phyloP scores from a whole-genome alignment of 2,888 invertebrate genomes.

The Lasioglossum morio region DNA sequence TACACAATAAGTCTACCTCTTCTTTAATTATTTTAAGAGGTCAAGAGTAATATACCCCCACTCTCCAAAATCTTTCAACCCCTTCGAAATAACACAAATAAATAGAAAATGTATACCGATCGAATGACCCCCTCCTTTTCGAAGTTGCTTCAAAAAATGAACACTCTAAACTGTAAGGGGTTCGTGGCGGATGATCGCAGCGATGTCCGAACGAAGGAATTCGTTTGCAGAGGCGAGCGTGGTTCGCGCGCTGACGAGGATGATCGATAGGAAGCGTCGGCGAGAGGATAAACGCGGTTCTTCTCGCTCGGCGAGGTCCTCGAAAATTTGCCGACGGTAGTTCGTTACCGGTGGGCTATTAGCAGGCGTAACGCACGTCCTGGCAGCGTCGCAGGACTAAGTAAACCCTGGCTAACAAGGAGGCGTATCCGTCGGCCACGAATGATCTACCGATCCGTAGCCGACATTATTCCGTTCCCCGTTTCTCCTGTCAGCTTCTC shows the following conservation, averaged over 20 bases:
- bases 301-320: slow-evolving; percentile 72
- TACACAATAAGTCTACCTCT: background rate
- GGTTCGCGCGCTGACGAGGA: slow-evolving; percentile 57
- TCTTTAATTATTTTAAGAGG: background rate
- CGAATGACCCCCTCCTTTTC: background rate
- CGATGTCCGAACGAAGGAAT: slow-evolving; percentile 54
- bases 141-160: background rate
- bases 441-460: slow-evolving; percentile 83
- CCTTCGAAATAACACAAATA: too few species aligned
- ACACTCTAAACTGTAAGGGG: background rate
- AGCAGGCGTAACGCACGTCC: slow-evolving; percentile 83
- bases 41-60: too few species aligned
- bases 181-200: slow-evolving; percentile 24
- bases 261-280: slow-evolving; percentile 70
- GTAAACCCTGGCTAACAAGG: slow-evolving; percentile 83
- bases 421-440: slow-evolving; percentile 80
- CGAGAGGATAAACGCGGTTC: slow-evolving; percentile 65
- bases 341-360: slow-evolving; percentile 83
- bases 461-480: slow-evolving; percentile 73
- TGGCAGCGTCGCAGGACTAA: slow-evolving; percentile 79
- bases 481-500: slow-evolving; percentile 9
- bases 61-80: background rate
- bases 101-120: too few species aligned
- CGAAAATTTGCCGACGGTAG: slow-evolving; percentile 79
- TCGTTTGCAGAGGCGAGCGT: slow-evolving; percentile 65